Evolutionary conservation across 2,113 vertebrate genomes (phyloP).

Genomic region (Chloebia gouldiae): DNA sequence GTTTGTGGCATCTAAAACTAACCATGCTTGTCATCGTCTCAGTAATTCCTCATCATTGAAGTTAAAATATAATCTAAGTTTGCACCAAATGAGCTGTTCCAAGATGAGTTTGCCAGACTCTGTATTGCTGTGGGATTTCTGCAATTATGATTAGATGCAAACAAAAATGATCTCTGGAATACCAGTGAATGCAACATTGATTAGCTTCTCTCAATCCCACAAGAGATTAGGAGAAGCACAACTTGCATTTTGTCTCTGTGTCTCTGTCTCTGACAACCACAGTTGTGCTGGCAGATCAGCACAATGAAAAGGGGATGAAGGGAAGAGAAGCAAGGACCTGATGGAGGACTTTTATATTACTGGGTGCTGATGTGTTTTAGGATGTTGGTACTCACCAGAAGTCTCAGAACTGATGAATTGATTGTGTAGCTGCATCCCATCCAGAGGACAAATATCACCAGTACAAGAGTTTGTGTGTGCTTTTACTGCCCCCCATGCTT

Average conservation of each 20-base stretch:
- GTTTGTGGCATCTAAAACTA: constrained; percentile 34
- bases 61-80: constrained; percentile 32
- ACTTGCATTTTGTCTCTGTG: neutral
- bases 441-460: neutral
- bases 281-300: neutral
- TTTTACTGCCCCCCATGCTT: neutral
- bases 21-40: neutral
- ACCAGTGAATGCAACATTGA: neutral
- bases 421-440: neutral
- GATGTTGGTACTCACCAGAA: neutral
- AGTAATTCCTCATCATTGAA: constrained; percentile 10
- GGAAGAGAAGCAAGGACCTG: neutral
- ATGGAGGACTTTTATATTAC: neutral
- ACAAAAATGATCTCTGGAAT: constrained; percentile 8
- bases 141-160: neutral
- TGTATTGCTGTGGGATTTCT: neutral
- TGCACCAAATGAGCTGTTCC: constrained; percentile 7
- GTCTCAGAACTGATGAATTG: neutral
- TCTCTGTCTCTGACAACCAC: neutral
- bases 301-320: neutral
- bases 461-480: neutral
- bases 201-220: neutral
- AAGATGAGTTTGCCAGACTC: constrained; percentile 15
- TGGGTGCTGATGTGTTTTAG: neutral
- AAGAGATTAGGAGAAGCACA: neutral